These are phyloP conservation scores for Radopholus similis DNA, from an alignment of 1,140 invertebrate genomes.

Conservation along the genomic window DNA sequence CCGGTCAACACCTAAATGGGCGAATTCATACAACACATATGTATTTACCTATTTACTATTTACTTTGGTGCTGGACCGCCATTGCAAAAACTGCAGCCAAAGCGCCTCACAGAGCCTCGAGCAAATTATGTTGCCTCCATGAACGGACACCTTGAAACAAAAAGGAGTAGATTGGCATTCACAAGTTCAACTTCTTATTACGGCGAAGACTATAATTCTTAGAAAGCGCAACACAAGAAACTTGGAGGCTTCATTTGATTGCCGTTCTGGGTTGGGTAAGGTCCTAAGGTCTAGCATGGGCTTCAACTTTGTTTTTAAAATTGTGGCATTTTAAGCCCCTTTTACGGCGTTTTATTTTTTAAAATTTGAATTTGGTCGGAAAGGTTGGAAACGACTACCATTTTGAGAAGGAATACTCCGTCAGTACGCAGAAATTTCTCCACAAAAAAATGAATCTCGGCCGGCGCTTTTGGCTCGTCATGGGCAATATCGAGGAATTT, in stretches of 20 bases:
- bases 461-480: conserved; percentile 17
- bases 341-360: too few species aligned
- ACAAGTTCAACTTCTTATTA: too few species aligned
- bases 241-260: too few species aligned
- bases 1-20: conserved; percentile 4
- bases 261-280: too few species aligned
- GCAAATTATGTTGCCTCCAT: conserved; percentile 57
- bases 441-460: conserved; percentile 45
- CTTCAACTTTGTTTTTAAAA: too few species aligned
- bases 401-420: conserved; percentile 59
- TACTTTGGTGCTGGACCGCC: conserved; percentile 18
- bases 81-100: conserved; percentile 42
- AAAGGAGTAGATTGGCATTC: background rate
- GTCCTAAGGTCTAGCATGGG: too few species aligned
- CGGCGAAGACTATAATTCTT: too few species aligned
- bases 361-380: background rate
- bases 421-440: conserved; percentile 56
- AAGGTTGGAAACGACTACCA: conserved; percentile 26
- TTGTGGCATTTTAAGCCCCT: too few species aligned
- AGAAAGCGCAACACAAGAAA: too few species aligned
- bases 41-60: too few species aligned
- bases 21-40: conserved; percentile 24
- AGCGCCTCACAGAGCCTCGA: conserved; percentile 34
- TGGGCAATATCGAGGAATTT: conserved; percentile 48
- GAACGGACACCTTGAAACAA: conserved; percentile 31